Evolutionary conservation across 2,888 invertebrate genomes (phyloP), one percentile per base, ranked within the genome.

Genomic region (Dioctria rufipes): DNA sequence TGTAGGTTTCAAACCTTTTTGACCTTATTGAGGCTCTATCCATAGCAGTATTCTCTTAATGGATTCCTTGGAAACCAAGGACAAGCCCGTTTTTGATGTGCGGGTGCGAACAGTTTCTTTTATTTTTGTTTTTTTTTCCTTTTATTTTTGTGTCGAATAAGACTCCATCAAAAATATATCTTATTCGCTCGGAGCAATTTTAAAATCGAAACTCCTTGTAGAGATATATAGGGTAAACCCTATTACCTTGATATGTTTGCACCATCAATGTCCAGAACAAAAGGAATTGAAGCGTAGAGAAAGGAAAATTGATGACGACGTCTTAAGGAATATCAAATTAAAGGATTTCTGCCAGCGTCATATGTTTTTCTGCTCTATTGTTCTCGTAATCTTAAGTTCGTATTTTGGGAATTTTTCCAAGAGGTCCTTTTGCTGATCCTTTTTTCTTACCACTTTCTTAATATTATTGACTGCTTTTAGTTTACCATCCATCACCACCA

Each of bases 281-380:
- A 78, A 78, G 65, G 46, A 46, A 49, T 78, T 49, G 73, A 51
- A 40, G 49, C 61, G 71, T 49, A 65, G 80, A 71, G 61, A 81
- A 77, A 83, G 80, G 79, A 81, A 81, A 82, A 80, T 80, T 67
- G 80, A 81, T 80, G 82, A 82, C 25, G 25, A 25, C 77, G 83
- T 80, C 82, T 82, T 81, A 80, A 83, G 83, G 81, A 83, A 83
- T 83, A 83, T 83, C 81, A 83, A 83, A 83, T 83, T 84, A 83
- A 84, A 84, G 83, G 83, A 84, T 83, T 84, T 83, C 78, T 83
- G 80, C 83, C 79, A 83, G 79, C 83, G 84, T 84, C 83, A 84
- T 83, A 83, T 83, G 84, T 80, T 84, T 83, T 82, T 78, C 71
- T 63, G 46, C 4, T 63, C 65, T 61, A 73, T 78, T 71, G 54